These are phyloP conservation scores for Podabrus alpinus DNA, from an alignment of 2,888 invertebrate genomes.

Conservation along the genomic window DNA sequence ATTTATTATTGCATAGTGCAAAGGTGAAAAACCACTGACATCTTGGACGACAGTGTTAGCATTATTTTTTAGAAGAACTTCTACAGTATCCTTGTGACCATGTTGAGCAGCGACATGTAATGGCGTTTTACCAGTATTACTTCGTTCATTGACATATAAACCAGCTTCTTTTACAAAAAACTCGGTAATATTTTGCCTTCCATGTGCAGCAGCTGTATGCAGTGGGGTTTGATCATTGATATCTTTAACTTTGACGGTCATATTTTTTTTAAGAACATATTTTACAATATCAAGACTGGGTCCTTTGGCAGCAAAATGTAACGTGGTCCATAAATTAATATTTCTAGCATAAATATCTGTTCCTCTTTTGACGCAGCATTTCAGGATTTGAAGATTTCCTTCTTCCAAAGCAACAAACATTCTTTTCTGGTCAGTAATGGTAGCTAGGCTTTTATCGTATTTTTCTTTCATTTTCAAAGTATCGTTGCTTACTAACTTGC, in stretches of 20 bases:
- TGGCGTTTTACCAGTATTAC: background rate
- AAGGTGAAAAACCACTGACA: background rate
- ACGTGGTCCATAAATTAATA: background rate
- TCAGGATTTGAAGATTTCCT: background rate
- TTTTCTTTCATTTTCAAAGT: background rate
- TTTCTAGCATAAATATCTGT: background rate
- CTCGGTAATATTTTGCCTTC: background rate
- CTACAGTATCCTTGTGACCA: background rate
- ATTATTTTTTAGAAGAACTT: background rate
- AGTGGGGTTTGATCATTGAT: background rate
- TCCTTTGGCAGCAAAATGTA: background rate
- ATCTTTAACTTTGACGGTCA: background rate
- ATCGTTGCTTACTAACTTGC: background rate
- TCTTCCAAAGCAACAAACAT: background rate
- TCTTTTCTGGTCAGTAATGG: background rate
- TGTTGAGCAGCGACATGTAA: background rate
- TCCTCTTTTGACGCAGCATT: background rate
- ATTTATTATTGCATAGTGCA: background rate
- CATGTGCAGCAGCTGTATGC: background rate
- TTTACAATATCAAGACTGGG: background rate
- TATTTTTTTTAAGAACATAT: background rate
- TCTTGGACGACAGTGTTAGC: background rate
- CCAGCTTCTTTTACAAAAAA: background rate
- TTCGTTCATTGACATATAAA: background rate
- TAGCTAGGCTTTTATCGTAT: background rate